Conservation (phyloP, 37 sponge, comb jelly and placozoan species). For the Theonella swinhoei region DNA sequence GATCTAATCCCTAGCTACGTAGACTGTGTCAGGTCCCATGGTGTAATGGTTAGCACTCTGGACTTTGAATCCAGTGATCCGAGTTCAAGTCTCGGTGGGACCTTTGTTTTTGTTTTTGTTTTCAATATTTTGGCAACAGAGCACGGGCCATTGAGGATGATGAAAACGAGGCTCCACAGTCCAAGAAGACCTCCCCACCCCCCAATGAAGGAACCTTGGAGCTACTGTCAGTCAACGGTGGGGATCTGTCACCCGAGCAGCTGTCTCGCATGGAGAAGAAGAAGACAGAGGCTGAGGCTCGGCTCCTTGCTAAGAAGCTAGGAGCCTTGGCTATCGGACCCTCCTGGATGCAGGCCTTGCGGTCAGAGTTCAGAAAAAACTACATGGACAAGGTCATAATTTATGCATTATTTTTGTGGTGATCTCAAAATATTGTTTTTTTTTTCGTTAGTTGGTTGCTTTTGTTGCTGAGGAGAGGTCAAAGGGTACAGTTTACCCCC, state of each 20-base stretch:
- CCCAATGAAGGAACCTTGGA: not conserved
- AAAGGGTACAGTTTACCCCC: slow-evolving; percentile 65
- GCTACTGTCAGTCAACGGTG: not conserved
- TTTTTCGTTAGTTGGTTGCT: slow-evolving; percentile 25
- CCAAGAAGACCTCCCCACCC: not conserved
- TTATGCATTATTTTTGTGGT: not conserved
- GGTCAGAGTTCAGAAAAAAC: slow-evolving; percentile 68
- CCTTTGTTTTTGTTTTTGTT: slow-evolving; percentile 20
- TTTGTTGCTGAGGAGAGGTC: slow-evolving; percentile 54
- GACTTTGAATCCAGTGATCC: slow-evolving; percentile 95
- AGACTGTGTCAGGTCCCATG: slow-evolving; percentile 65
- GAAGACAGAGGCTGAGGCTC: slow-evolving; percentile 59
- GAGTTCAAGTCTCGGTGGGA: slow-evolving; percentile 95
- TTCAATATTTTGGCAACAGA: not conserved
- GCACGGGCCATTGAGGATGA: not conserved
- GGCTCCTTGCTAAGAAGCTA: slow-evolving; percentile 49
- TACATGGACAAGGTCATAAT: slow-evolving; percentile 68
- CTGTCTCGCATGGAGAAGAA: slow-evolving; percentile 42
- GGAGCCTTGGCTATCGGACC: slow-evolving; percentile 56
- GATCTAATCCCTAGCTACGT: not conserved
- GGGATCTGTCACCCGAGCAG: slow-evolving; percentile 30
- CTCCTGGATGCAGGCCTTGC: slow-evolving; percentile 76
- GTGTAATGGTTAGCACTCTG: slow-evolving; percentile 92
- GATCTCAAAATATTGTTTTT: not conserved
- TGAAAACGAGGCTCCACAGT: not conserved